A percentile compares a stretch with the other conserved stretches of the same genome.
Conservation (phyloP, 2,888 invertebrate species). For the Acronicta aceris region DNA sequence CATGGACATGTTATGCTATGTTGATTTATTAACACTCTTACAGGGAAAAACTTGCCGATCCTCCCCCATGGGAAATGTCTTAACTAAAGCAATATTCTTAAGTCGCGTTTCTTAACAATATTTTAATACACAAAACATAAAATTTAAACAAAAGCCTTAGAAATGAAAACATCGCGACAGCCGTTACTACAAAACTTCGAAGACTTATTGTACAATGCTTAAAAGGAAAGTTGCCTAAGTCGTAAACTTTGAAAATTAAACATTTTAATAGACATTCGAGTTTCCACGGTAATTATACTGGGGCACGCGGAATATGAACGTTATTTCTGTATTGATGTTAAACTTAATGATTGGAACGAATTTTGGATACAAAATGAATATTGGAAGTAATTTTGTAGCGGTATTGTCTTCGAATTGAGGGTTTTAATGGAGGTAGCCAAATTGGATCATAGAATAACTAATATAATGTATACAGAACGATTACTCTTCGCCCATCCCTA, state of each 20-base stretch:
- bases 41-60: too few relatives aligned
- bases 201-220: conserved; percentile 36
- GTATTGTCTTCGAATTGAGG: background rate
- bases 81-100: background rate
- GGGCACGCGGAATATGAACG: conserved; percentile 31
- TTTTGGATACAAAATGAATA: conserved; percentile 13
- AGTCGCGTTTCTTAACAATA: background rate
- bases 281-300: conserved; percentile 49
- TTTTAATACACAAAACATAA: conserved; percentile 11
- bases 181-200: conserved; percentile 27
- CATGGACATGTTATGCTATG: too few relatives aligned
- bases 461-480: too few relatives aligned
- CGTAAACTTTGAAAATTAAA: conserved; percentile 50
- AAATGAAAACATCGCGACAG: conserved; percentile 30
- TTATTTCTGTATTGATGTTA: conserved; percentile 31
- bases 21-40: too few relatives aligned
- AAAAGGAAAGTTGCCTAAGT: conserved; percentile 56
- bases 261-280: conserved; percentile 51
- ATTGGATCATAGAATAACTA: too few relatives aligned
- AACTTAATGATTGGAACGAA: conserved; percentile 23
- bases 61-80: too few relatives aligned
- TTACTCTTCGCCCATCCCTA: too few relatives aligned
- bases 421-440: background rate
- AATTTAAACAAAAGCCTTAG: conserved; percentile 27
- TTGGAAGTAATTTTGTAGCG: conserved; percentile 5